Evolutionary conservation across 2,797 vertebrate species (phyloP), one percentile per base, ranked within the genome.

Genomic region (Amniataba percoides): DNA sequence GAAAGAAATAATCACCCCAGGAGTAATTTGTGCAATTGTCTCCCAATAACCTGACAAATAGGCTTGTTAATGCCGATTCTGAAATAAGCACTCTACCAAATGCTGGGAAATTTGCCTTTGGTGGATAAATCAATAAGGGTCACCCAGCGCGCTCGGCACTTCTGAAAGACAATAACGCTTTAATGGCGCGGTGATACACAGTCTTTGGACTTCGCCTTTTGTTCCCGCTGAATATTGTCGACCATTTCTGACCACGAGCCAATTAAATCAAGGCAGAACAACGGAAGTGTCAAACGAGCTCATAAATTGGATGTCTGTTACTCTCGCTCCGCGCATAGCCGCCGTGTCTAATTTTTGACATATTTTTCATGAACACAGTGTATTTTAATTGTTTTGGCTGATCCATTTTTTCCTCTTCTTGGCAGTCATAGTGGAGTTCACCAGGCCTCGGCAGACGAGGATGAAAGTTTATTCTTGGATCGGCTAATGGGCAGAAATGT

Each of bases 1-100:
- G 70, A 77, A 31, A 81, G 13, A 84, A 81, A 79, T 71, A 74
- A 86, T 83, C 77, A 76, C 75, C 68, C 66, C 8, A 42, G 42
- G 60, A 78, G 63, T 61, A 3, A 77, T 83, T 85, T 81, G 72
- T 39, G 36, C 63, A 64, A 74, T 75, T 15, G 21, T 52, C 65
- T 69, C 39, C 48, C 71, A 86, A 77, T 69, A 69, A 73, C 80
- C 42, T 75, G 69, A 79, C 63, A 75, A 77, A 78, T 61, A 57
- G 13, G 58, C 49, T 66, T 69, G 52, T 80, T 76, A 78, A 71
- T 48, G 46, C 43, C 77, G 15, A 58, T 65, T 76, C 8, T 31
- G 36, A 80, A 75, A 84, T 75, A 46, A 79, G 39, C 66, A 56
- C 63, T 63, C 55, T 18, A 64, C 23, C 63, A 43, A 68, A 78